Evolutionary conservation across 92 coral and sea anemone genomes (phyloP), one percentile per base, ranked within the genome.

Genomic region (Porites divaricata): DNA sequence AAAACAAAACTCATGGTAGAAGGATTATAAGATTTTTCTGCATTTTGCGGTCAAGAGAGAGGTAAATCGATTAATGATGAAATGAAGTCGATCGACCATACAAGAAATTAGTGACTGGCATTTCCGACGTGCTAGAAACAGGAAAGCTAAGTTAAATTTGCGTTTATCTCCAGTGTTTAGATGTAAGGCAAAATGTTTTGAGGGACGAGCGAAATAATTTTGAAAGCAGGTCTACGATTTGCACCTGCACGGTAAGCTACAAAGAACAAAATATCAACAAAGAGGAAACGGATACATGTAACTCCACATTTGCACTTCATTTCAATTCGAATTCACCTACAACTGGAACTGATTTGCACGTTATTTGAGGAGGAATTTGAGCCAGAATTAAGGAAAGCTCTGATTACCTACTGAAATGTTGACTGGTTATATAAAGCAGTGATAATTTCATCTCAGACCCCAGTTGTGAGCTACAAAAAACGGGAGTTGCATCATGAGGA

Each of bases 71-170:
- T 70, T 58, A 57, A 72, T 22, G 22, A 71, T 49, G 71, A 71
- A 74, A 61, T 22, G 67, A 70, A 81, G 14, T 70, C 73, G 24
- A 20, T 70, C 73, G 24, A 16, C 26, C 63, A 68, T 63, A 65
- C n/a, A 71, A 48, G 78, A 71, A 82, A 72, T 82, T 59, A 48
- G 9, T 19, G 66, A 35, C 45, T 45, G 79, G 79, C 61, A 72
- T 72, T 82, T 72, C 63, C 72, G 86, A 82, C 62, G 62, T 45
- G 58, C 62, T 17, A 23, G 9, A n/a, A 21, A 6, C 41, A 71
- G 63, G 63, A 61, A 54, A 24, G 56, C 45, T 63, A 49, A 72
- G 19, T 21, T 16, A 23, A 62, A 48, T 63, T 26, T 13, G n/a
- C 41, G 23, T 50, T 62, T 20, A 22, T 35, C 50, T 12, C 67